Percentiles rank a stretch among this genome's conserved stretches.
Evolutionary conservation across 2,888 invertebrate genomes (phyloP).

Genomic region (Troides helena): DNA sequence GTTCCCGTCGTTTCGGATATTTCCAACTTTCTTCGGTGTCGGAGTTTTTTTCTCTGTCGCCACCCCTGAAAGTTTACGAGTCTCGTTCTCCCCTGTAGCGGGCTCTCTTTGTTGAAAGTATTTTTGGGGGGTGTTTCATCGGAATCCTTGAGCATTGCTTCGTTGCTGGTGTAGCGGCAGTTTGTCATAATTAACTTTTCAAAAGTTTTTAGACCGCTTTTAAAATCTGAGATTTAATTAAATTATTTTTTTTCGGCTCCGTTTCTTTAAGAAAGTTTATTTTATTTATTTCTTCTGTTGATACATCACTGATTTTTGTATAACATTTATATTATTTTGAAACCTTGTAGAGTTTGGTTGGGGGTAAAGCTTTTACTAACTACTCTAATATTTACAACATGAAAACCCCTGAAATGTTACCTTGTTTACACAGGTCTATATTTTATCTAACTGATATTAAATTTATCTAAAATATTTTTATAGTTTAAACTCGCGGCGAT

Average conservation of each 20-base stretch:
- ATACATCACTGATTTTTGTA: not conserved
- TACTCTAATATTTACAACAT: no score
- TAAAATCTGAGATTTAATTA: conserved; percentile 11
- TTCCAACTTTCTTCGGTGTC: conserved; percentile 38
- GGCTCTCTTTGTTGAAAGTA: conserved; percentile 32
- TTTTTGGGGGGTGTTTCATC: conserved; percentile 28
- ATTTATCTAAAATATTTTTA: no score
- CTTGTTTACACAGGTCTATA: no score
- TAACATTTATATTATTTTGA: no score
- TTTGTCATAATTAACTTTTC: conserved; percentile 29
- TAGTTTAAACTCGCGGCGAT: no score
- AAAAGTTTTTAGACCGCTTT: conserved; percentile 14
- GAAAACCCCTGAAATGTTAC: no score
- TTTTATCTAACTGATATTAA: no score
- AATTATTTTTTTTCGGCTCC: not conserved
- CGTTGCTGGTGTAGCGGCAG: conserved; percentile 11
- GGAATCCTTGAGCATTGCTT: conserved; percentile 23
- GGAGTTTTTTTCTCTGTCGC: conserved; percentile 36
- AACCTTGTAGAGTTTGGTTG: no score
- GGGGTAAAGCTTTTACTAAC: no score
- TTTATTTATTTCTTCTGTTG: not conserved
- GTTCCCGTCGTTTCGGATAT: conserved; percentile 35
- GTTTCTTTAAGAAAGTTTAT: not conserved
- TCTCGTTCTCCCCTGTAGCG: conserved; percentile 16
- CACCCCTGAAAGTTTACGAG: conserved; percentile 33